Base-by-base conservation (phyloP, 2,888 invertebrate species). In the Syrphus vitripennis region DNA sequence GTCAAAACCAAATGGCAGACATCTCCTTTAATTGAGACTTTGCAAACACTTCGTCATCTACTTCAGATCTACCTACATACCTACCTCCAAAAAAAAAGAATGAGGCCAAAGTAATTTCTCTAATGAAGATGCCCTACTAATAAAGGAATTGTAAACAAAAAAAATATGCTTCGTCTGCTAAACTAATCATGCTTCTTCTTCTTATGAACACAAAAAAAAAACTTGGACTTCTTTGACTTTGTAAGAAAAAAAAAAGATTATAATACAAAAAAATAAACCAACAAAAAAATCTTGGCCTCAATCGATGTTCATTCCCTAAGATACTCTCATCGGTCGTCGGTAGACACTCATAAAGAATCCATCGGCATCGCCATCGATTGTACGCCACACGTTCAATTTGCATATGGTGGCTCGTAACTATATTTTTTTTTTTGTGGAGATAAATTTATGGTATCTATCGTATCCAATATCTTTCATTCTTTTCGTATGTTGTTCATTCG, bases 201-300 rank as follows among this genome's bases (percentile, higher is more conserved):
- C n/a, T n/a, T n/a, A n/a, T n/a, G n/a, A n/a, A 29, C 31, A 45
- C 24, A 42, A 29, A 63, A 63, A 16, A 57, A 59, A 57, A 19
- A 3, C 12, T 29, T 57, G 31, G 59, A 34, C 59, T 59, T 59
- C 6, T 63, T 26, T 29, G 6, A 37, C 14, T n/a, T 19, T 59
- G 1, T 34, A 42, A 14, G 16, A 61, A 19, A 19, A 40, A 2
- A 9, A 45, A 19, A 45, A 45, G 45, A n/a, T n/a, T n/a, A n/a
- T n/a, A n/a, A n/a, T n/a, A n/a, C n/a, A 67, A 16, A 14, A 24
- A 34, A 50, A 0, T 26, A 12, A 26, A 26, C 5, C 61, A 40
- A 61, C n/a, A 19, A 42, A 48, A 31, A 63, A 63, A 37, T 65
- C 65, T 71, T 79, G 78, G 71, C 78, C 70, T 37, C 78, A 79